Conservation (phyloP, 1,140 invertebrate genomes). For the Sarcophaga peregrina region DNA sequence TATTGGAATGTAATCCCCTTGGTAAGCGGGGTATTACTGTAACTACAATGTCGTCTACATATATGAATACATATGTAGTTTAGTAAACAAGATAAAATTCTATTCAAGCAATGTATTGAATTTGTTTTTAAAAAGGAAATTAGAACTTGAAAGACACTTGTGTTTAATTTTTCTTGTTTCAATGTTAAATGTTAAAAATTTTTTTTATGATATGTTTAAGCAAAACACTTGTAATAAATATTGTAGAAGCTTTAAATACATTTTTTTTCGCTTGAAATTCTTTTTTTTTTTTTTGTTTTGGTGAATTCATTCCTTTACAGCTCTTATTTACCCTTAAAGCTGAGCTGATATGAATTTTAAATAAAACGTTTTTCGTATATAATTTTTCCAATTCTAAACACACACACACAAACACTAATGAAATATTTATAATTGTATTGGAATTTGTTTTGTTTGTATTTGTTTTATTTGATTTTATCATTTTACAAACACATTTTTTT, state of each 20-base stretch:
- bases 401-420: background rate
- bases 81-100: too few species aligned
- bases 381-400: background rate
- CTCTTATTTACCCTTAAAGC: background rate
- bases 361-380: background rate
- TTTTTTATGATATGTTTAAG: too few species aligned
- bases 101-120: background rate
- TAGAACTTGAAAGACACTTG: background rate
- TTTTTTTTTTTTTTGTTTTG: background rate
- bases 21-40: too few species aligned
- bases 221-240: too few species aligned
- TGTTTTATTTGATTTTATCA: too few species aligned
- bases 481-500: background rate
- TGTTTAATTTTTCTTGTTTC: background rate
- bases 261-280: background rate
- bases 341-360: background rate
- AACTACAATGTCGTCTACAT: too few species aligned
- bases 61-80: too few species aligned
- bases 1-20: too few species aligned
- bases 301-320: background rate
- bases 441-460: background rate
- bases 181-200: too few species aligned
- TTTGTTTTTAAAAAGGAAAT: background rate
- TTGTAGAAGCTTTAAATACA: too few species aligned
- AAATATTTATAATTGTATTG: background rate